Evolutionary conservation across 2,113 vertebrate genomes (phyloP).

Genomic region (Pteruthius melanotis): DNA sequence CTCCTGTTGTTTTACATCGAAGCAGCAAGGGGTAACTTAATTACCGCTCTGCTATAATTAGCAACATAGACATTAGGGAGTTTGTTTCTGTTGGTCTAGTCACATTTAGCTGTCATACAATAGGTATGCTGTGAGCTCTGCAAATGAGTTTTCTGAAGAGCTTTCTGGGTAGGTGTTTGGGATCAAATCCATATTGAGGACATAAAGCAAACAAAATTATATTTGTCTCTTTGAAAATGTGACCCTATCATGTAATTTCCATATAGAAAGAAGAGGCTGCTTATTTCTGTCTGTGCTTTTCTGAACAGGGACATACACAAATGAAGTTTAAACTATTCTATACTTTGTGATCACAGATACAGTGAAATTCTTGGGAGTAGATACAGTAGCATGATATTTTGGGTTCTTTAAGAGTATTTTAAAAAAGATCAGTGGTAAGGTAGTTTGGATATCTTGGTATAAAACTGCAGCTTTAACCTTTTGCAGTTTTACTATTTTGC

Average conservation of each 20-base stretch:
- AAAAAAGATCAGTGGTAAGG: neutral
- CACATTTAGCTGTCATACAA: neutral
- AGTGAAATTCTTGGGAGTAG: neutral
- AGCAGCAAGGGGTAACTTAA: neutral
- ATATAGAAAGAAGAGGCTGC: neutral
- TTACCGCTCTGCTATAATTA: neutral
- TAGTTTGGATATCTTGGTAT: neutral
- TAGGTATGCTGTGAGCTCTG: neutral
- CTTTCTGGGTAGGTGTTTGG: neutral
- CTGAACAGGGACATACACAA: neutral
- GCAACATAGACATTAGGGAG: neutral
- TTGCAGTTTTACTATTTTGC: neutral
- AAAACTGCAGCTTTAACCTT: neutral
- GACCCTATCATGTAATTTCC: neutral
- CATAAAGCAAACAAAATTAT: neutral
- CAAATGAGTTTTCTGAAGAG: neutral
- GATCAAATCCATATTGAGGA: neutral
- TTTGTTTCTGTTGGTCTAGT: neutral
- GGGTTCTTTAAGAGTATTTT: neutral
- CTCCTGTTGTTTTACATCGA: neutral
- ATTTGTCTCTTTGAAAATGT: neutral
- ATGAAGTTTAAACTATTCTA: neutral
- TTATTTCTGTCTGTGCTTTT: neutral
- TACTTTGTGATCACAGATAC: neutral
- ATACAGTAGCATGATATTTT: neutral